Evolutionary conservation across 2,113 vertebrate genomes (phyloP), one percentile per base, ranked within the genome.

Genomic region (Asarcornis scutulata): DNA sequence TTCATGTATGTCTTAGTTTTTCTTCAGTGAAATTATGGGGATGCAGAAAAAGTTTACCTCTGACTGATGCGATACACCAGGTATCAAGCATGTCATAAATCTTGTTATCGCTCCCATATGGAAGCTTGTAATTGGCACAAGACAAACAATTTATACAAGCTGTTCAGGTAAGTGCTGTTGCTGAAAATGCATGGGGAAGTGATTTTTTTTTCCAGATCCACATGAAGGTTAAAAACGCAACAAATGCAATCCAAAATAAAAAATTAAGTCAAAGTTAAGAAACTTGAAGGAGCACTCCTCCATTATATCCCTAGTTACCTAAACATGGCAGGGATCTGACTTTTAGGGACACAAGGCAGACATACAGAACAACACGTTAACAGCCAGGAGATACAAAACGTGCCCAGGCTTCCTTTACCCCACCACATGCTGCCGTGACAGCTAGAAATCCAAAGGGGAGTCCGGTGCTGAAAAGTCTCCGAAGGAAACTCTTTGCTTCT

Each of bases 401-500:
- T 50, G 16, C 48, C 23, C 18, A 73, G 63, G 29, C 15, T 46
- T 75, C 55, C 59, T 40, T 14, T 2, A 74, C 22, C 77, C 62
- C 75, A 25, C 6, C 2, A 2, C 3, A 23, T 1, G 0, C 22
- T 64, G 66, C 17, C 29, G 50, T 2, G 2, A 67, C 11, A 83
- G 80, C 26, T 48, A 38, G 71, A 78, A 89, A 76, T 36, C 75
- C 0, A 2, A 26, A 58, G 73, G 63, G 78, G 63, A 91, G 25
- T 13, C 58, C 0, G 5, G 31, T 74, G 86, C 85, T 92, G 91
- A 60, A 48, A 91, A 95, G 79, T 20, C 69, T 89, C 53, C 1
- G 87, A 34, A 96, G 83, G 93, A 96, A 97, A 93, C 77, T 88
- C 95, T 53, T 86, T 11, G 87, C 91, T 93, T 80, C 73, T 83